phyloP scores from a whole-genome alignment of 2,888 invertebrate species.

The Neoitamus cyanurus region DNA sequence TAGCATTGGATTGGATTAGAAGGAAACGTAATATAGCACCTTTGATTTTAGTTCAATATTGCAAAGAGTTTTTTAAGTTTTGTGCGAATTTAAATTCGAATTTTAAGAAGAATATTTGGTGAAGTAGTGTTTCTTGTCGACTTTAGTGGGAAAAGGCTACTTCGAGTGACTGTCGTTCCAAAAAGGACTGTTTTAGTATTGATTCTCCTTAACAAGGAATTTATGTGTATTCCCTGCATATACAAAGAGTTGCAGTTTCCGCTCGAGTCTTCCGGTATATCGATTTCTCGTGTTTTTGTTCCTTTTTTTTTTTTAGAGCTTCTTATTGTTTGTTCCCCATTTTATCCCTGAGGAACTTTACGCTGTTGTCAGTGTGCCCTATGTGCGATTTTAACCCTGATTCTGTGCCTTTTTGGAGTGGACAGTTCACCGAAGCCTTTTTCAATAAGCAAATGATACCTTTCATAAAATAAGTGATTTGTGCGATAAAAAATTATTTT shows the following conservation, averaged over 20 bases:
- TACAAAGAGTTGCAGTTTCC: constrained; percentile 25
- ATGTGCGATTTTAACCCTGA: background rate
- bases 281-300: constrained; percentile 27
- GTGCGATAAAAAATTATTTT: constrained; percentile 14
- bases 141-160: background rate
- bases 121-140: background rate
- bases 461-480: background rate
- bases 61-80: background rate
- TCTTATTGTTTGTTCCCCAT: constrained; percentile 21
- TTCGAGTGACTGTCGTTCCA: background rate
- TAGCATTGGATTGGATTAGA: constrained; percentile 53
- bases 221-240: constrained; percentile 3
- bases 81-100: background rate
- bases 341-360: constrained; percentile 3
- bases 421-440: background rate
- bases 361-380: constrained; percentile 9
- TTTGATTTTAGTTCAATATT: background rate
- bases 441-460: background rate
- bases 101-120: background rate
- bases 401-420: constrained; percentile 19
- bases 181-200: constrained; percentile 41
- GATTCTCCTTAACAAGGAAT: constrained; percentile 3
- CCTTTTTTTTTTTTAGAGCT: background rate
- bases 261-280: constrained; percentile 38
- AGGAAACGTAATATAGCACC: constrained; percentile 1